A percentile compares a stretch with the other conserved stretches of the same genome.
phyloP scores from a whole-genome alignment of 2,113 vertebrate species.

The Chaenocephalus aceratus region DNA sequence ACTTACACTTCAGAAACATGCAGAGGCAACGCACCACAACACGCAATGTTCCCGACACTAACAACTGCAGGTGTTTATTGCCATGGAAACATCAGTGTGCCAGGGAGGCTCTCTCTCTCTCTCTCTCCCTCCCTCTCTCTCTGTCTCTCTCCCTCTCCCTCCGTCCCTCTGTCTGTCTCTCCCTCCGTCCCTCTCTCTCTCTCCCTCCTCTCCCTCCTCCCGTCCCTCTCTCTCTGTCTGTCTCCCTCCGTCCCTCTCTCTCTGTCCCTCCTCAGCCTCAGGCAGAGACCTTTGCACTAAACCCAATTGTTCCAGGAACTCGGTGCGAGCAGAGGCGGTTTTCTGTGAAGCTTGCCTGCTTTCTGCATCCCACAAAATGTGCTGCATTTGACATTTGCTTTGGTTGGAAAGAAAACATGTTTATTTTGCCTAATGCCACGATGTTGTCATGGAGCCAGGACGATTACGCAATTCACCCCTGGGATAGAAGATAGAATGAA shows the following conservation, averaged over 20 bases:
- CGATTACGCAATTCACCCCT: background rate
- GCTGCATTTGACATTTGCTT: conserved; percentile 53
- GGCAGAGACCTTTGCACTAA: conserved; percentile 76
- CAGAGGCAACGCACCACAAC: conserved; percentile 30
- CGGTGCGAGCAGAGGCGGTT: conserved; percentile 42
- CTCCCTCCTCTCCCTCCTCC: no score
- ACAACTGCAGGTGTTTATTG: conserved; percentile 3
- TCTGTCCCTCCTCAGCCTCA: no score
- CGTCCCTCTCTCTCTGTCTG: no score
- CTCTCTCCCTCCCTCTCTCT: conserved; percentile 46
- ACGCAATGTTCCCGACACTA: background rate
- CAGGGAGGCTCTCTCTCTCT: conserved; percentile 25
- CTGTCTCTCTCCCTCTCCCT: conserved; percentile 33
- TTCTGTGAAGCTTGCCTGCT: conserved; percentile 47
- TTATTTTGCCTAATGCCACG: conserved; percentile 37
- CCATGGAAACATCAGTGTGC: conserved; percentile 18
- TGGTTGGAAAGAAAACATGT: conserved; percentile 38
- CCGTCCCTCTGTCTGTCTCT: no score
- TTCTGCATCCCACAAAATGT: conserved; percentile 37
- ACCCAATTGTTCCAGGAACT: conserved; percentile 76
- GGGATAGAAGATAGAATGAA: no score
- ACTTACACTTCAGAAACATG: conserved; percentile 35
- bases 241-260: no score
- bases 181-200: no score
- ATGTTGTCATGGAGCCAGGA: background rate